phyloP scores from a whole-genome alignment of 2,113 vertebrate species.

The Dipodomys ordii region DNA sequence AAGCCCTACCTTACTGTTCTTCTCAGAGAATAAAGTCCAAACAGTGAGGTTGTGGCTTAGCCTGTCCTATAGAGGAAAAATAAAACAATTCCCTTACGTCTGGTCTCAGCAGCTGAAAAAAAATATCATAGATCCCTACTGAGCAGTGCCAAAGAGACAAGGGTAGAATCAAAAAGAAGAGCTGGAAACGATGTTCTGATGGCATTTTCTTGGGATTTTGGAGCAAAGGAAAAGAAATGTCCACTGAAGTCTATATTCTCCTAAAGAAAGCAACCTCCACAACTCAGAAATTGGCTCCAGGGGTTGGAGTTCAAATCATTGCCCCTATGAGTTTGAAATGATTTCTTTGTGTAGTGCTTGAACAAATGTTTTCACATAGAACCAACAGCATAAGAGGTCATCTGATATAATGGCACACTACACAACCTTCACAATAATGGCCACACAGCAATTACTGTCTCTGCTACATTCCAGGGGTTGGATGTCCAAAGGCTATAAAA shows the following conservation, averaged over 20 bases:
- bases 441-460: not conserved
- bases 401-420: not conserved
- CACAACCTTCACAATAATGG: not conserved
- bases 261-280: not conserved
- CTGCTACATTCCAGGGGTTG: not conserved
- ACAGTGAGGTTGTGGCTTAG: not conserved
- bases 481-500: not conserved
- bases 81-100: not conserved
- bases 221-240: not conserved
- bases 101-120: not conserved
- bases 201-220: not conserved
- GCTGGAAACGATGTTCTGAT: fast-evolving
- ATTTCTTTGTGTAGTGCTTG: not conserved
- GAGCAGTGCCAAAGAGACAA: not conserved
- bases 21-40: not conserved
- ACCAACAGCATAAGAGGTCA: not conserved
- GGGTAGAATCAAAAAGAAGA: not conserved
- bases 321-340: not conserved
- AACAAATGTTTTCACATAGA: not conserved
- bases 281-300: not conserved
- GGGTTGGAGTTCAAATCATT: not conserved
- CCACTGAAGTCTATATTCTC: not conserved
- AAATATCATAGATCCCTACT: not conserved
- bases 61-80: not conserved
- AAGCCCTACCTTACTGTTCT: not conserved